These are phyloP conservation scores for Scalopus aquaticus DNA, from an alignment of 2,113 vertebrate species.

Conservation along the genomic window DNA sequence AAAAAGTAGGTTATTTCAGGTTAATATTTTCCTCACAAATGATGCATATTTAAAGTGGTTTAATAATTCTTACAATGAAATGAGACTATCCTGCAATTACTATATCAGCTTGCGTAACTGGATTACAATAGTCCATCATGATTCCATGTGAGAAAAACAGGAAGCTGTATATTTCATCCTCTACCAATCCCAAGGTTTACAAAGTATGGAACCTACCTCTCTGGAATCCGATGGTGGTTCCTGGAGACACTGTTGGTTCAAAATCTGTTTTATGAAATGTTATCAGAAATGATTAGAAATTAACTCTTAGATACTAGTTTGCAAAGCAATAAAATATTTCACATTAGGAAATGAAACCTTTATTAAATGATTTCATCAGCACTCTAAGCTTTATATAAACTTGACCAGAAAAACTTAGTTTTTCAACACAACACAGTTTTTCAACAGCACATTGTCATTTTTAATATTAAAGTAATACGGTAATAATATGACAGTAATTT, in stretches of 20 bases:
- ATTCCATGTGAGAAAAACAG: not conserved
- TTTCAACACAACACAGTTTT: too few relatives aligned
- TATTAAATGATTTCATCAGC: not conserved
- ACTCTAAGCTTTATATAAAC: not conserved
- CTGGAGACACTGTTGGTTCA: not conserved
- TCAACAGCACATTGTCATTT: too few relatives aligned
- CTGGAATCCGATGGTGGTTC: not conserved
- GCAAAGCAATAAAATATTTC: not conserved
- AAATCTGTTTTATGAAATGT: not conserved
- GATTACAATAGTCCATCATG: too few relatives aligned
- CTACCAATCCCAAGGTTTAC: not conserved
- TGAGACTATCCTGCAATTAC: not conserved
- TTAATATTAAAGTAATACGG: too few relatives aligned
- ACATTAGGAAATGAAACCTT: not conserved
- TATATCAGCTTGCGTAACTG: too few relatives aligned
- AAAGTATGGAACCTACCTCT: slow-evolving; percentile 27
- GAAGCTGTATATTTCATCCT: not conserved
- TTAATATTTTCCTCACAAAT: too few relatives aligned
- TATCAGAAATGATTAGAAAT: not conserved
- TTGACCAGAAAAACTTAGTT: slow-evolving; percentile 27
- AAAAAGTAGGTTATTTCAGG: too few relatives aligned
- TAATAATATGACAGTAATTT: not conserved
- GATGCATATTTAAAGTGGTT: too few relatives aligned
- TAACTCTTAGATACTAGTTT: not conserved
- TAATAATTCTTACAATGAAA: not conserved